A percentile compares a stretch with the other conserved stretches of the same genome.
Conservation (phyloP, 2,113 vertebrate genomes). For the Micromys minutus region DNA sequence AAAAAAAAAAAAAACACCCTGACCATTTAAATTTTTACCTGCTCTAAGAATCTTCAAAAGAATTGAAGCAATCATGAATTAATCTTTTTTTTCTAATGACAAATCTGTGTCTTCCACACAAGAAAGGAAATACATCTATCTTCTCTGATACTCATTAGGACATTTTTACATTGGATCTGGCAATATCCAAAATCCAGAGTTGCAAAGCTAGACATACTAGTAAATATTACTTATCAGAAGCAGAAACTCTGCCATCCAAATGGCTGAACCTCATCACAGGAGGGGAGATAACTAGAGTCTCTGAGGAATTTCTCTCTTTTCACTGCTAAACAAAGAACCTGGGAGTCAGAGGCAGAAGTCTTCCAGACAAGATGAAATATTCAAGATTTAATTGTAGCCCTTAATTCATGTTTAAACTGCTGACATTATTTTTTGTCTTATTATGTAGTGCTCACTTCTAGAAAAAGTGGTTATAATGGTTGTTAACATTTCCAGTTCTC, state of each 20-base stretch:
- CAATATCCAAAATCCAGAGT: constrained; percentile 37
- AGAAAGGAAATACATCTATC: constrained; percentile 12
- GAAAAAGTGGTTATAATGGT: background rate
- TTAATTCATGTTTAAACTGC: constrained; percentile 37
- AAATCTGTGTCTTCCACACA: background rate
- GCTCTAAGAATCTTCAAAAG: background rate
- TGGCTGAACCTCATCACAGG: constrained; percentile 17
- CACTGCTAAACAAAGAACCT: constrained; percentile 10
- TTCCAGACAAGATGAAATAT: constrained; percentile 24
- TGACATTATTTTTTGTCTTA: constrained; percentile 13
- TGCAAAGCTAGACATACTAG: background rate
- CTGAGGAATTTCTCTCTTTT: constrained; percentile 40
- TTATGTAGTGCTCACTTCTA: background rate
- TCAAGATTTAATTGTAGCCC: background rate
- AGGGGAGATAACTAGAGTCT: background rate
- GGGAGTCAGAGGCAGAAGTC: constrained; percentile 1
- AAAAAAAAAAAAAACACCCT: background rate
- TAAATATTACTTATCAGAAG: constrained; percentile 12
- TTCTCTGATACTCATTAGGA: background rate
- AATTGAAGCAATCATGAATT: background rate
- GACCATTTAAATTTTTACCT: background rate
- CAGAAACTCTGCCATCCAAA: constrained; percentile 19
- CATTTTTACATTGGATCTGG: background rate
- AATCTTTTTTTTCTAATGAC: background rate
- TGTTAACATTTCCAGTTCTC: constrained; percentile 55